Evolutionary conservation across 1,140 invertebrate species (phyloP).

Genomic region (Drosophila erecta): DNA sequence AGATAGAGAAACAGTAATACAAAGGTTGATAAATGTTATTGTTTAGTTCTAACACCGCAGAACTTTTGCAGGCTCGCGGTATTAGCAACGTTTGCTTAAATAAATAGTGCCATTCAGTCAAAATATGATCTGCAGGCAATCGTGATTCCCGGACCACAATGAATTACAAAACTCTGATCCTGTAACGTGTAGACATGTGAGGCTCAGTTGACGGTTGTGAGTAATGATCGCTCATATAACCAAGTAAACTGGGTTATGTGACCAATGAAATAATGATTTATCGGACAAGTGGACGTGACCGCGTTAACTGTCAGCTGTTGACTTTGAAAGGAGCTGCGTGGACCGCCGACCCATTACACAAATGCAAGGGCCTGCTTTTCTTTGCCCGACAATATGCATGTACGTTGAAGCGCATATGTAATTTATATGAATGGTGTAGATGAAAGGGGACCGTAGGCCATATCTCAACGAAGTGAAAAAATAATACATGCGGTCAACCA

Average conservation of each 20-base stretch:
- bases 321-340: slow-evolving; percentile 11
- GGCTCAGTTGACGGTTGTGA: slow-evolving; percentile 3
- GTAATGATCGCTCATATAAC: slow-evolving; percentile 19
- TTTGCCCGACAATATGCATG: slow-evolving; percentile 12
- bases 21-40: slow-evolving; percentile 47
- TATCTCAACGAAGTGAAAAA: slow-evolving; percentile 39
- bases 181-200: slow-evolving; percentile 12
- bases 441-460: slow-evolving; percentile 37
- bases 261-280: slow-evolving; percentile 13
- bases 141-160: slow-evolving; percentile 31
- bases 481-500: slow-evolving; percentile 47
- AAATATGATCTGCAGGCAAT: slow-evolving; percentile 11
- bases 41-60: slow-evolving; percentile 18
- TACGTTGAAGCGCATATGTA: slow-evolving; percentile 29
- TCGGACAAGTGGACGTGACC: slow-evolving; percentile 38
- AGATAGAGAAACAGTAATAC: slow-evolving; percentile 46
- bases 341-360: slow-evolving; percentile 21
- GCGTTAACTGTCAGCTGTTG: slow-evolving; percentile 5
- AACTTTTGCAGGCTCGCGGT: slow-evolving; percentile 16
- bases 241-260: slow-evolving; percentile 15
- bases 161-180: slow-evolving; percentile 23
- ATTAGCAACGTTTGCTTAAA: slow-evolving; percentile 14
- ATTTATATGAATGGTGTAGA: slow-evolving; percentile 40
- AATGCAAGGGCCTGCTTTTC: slow-evolving; percentile 24
- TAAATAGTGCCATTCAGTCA: slow-evolving; percentile 9